phyloP scores from a whole-genome alignment of 2,888 invertebrate species.

The Chirona hameri region DNA sequence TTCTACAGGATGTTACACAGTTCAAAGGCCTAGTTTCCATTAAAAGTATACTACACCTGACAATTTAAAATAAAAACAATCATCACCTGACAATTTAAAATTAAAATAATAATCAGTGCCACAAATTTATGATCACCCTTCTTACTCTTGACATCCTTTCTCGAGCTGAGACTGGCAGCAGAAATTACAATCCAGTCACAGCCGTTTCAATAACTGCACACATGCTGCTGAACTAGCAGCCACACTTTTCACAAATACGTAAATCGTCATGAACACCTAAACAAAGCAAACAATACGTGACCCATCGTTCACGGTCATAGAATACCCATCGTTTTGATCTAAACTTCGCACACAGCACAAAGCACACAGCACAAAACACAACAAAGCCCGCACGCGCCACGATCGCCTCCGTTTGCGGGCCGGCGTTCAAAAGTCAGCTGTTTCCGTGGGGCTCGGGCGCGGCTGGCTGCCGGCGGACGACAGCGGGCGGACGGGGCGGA shows the following conservation, averaged over 20 bases:
- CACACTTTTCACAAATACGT: too few relatives aligned
- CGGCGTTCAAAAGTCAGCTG: conserved; percentile 12
- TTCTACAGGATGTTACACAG: too few relatives aligned
- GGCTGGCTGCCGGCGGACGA: neutral
- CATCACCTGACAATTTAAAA: too few relatives aligned
- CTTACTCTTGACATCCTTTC: too few relatives aligned
- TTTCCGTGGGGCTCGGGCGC: neutral
- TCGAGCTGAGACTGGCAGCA: too few relatives aligned
- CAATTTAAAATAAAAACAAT: too few relatives aligned
- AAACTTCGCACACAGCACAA: neutral
- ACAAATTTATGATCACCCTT: too few relatives aligned
- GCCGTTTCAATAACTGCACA: neutral
- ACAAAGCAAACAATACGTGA: neutral
- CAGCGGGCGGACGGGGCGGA: neutral
- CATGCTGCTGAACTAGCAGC: neutral
- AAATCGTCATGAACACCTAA: neutral
- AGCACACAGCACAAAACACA: neutral
- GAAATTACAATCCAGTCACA: too few relatives aligned
- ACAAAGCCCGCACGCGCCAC: conserved; percentile 8
- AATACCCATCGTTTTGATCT: neutral
- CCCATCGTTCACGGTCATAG: neutral
- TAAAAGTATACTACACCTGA: too few relatives aligned
- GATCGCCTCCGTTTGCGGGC: neutral
- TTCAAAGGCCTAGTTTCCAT: too few relatives aligned
- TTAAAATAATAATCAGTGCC: too few relatives aligned